Percentiles rank a stretch among this genome's conserved stretches.
Conservation (phyloP, 1,140 invertebrate genomes). For the Pseudomyrmex sp. region DNA sequence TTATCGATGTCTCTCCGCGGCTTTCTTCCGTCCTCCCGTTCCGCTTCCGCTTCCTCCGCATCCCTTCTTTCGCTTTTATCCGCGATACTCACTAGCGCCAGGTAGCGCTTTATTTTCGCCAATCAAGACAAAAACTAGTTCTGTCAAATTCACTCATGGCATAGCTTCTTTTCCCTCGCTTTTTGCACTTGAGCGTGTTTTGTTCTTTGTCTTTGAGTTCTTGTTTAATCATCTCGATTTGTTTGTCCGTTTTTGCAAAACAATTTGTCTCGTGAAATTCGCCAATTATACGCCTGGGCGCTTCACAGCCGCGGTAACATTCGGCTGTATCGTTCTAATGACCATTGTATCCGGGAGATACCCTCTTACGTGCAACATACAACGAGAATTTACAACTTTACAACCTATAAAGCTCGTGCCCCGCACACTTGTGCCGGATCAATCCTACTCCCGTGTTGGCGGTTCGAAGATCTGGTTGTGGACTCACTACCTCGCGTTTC, state of each 20-base stretch:
- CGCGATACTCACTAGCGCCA: not conserved
- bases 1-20: conserved; percentile 80
- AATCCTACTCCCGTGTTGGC: conserved; percentile 62
- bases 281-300: conserved; percentile 53
- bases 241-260: conserved; percentile 7
- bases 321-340: conserved; percentile 71
- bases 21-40: conserved; percentile 56
- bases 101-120: conserved; percentile 55
- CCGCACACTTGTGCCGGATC: conserved; percentile 67
- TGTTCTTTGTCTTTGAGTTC: not conserved
- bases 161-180: no score
- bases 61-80: conserved; percentile 19
- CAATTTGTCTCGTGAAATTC: conserved; percentile 37
- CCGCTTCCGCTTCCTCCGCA: conserved; percentile 14
- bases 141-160: no score
- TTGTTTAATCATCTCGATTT: not conserved
- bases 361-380: conserved; percentile 47
- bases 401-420: conserved; percentile 74
- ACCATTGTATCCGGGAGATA: conserved; percentile 63
- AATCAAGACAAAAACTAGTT: conserved; percentile 16
- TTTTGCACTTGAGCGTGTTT: no score
- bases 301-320: conserved; percentile 64
- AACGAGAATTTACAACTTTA: conserved; percentile 74
- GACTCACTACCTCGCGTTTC: conserved; percentile 46
- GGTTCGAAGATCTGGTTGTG: conserved; percentile 55